A percentile compares a stretch with the other conserved stretches of the same genome.
Conservation (phyloP, 2,888 invertebrate genomes). For the Labia minor region DNA sequence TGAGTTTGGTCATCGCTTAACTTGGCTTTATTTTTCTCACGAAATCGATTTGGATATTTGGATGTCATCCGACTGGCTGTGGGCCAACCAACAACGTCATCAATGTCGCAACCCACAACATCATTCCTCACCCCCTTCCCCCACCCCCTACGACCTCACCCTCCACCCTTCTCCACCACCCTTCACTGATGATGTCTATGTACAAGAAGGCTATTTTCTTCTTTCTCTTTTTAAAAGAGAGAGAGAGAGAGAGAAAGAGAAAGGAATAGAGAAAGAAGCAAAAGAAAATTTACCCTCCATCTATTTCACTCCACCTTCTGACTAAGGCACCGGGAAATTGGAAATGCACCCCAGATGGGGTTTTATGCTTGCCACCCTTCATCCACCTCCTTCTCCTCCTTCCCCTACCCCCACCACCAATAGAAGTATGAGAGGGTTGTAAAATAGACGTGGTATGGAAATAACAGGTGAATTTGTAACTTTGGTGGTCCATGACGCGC, state of each 20-base stretch:
- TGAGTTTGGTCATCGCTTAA: no score
- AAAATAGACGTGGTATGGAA: neutral
- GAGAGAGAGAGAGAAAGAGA: no score
- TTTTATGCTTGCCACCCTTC: no score
- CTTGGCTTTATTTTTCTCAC: neutral
- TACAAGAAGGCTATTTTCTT: neutral
- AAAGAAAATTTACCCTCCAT: no score
- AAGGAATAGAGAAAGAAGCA: no score
- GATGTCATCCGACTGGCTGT: no score
- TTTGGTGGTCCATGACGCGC: neutral
- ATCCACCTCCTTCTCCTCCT: no score
- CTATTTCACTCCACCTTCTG: no score
- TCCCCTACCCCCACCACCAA: no score
- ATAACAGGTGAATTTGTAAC: conserved; percentile 13
- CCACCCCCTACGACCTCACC: no score
- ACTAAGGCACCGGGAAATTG: neutral
- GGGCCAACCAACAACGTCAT: neutral
- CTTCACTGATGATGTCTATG: neutral
- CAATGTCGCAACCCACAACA: neutral
- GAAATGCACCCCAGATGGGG: conserved; percentile 3
- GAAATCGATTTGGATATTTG: neutral
- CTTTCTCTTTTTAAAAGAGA: no score
- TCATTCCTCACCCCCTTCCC: neutral
- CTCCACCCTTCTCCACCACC: no score
- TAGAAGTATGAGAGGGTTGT: neutral